Evolutionary conservation across 35 echinoderm and acorn worm genomes (phyloP).

Genomic region (Strongylocentrotus purpuratus): DNA sequence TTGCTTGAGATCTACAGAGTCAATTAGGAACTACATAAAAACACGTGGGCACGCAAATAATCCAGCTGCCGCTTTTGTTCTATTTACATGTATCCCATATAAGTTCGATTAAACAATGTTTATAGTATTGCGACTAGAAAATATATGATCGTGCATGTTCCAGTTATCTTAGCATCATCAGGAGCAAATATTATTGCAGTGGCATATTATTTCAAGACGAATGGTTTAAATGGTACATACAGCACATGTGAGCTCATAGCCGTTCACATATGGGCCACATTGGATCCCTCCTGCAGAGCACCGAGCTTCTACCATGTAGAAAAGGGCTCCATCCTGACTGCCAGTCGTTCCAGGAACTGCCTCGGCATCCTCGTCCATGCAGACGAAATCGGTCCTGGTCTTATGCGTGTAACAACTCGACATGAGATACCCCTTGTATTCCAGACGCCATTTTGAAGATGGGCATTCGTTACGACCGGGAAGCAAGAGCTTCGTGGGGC

Average conservation of each 20-base stretch:
- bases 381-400: conserved; percentile 43
- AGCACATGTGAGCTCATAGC: conserved; percentile 63
- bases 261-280: conserved; percentile 61
- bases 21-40: no score
- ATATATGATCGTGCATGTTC: no score
- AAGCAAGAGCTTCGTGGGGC: conserved; percentile 45
- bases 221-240: conserved; percentile 56
- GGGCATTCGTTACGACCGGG: conserved; percentile 51
- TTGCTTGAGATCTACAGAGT: no score
- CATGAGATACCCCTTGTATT: conserved; percentile 66
- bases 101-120: no score
- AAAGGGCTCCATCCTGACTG: conserved; percentile 37
- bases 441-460: conserved; percentile 44
- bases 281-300: conserved; percentile 50
- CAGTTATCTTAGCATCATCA: no score
- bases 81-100: no score
- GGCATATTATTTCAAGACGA: not conserved
- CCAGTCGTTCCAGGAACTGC: conserved; percentile 34
- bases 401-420: conserved; percentile 23
- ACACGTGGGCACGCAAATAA: no score
- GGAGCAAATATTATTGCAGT: no score
- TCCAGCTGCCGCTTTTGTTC: no score
- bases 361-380: conserved; percentile 45
- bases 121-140: no score
- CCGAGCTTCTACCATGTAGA: conserved; percentile 64